A percentile compares a stretch with the other conserved stretches of the same genome.
Evolutionary conservation across 2,113 vertebrate species (phyloP).

Genomic region (Pangasianodon gigas): DNA sequence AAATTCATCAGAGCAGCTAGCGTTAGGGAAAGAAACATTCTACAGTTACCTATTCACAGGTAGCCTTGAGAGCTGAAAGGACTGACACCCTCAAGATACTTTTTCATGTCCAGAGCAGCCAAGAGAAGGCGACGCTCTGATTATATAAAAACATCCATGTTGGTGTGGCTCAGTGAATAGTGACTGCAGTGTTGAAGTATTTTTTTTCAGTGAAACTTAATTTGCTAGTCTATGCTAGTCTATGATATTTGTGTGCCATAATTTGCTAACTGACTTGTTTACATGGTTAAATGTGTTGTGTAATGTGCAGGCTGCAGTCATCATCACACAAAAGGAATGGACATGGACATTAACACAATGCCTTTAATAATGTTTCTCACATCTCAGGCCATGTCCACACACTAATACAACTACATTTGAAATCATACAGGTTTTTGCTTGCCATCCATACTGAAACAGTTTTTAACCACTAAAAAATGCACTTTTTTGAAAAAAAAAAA

Average conservation of each 20-base stretch:
- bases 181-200: neutral
- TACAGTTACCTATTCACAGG: neutral
- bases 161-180: neutral
- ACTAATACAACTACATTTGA: neutral
- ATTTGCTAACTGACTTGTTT: slow-evolving; percentile 11
- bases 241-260: neutral
- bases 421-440: neutral
- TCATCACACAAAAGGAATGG: neutral
- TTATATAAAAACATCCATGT: neutral
- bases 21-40: neutral
- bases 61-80: neutral
- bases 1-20: neutral
- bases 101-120: neutral
- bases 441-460: neutral
- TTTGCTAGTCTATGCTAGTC: neutral
- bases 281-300: slow-evolving; percentile 16
- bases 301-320: neutral
- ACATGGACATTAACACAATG: neutral
- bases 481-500: neutral
- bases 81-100: neutral
- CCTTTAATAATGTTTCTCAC: slow-evolving; percentile 21
- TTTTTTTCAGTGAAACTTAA: neutral
- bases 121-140: neutral
- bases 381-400: neutral
- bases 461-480: neutral